phyloP scores from a whole-genome alignment of 2,113 vertebrate genomes.

The Channa maculata region DNA sequence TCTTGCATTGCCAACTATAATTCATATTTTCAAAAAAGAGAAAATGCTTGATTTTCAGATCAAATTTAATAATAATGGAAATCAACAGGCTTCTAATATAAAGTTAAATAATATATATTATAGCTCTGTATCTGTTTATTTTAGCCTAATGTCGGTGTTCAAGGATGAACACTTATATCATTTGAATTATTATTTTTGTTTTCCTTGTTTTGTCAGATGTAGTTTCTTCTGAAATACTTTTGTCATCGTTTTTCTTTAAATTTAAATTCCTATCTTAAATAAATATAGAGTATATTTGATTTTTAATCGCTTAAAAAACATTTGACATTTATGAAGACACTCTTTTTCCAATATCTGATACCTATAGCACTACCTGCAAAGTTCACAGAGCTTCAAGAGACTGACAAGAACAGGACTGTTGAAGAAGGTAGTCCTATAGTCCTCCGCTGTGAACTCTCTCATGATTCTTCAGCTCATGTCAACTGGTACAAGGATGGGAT shows the following conservation, averaged over 20 bases:
- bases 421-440: slow-evolving; percentile 73
- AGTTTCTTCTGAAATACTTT: slow-evolving; percentile 8
- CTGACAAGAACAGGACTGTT: slow-evolving; percentile 68
- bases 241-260: slow-evolving; percentile 3
- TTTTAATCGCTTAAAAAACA: not conserved
- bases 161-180: too few relatives aligned
- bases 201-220: slow-evolving; percentile 31
- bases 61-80: not conserved
- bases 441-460: slow-evolving; percentile 80
- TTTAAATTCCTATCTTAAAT: not conserved
- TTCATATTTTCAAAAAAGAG: slow-evolving; percentile 24
- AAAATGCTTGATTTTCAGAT: not conserved
- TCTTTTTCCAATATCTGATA: slow-evolving; percentile 70
- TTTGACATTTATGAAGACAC: slow-evolving; percentile 35
- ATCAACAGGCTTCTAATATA: too few relatives aligned
- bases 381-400: slow-evolving; percentile 77
- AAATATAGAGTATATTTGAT: not conserved
- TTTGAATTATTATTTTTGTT: slow-evolving; percentile 36
- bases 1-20: slow-evolving; percentile 70
- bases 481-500: slow-evolving; percentile 82
- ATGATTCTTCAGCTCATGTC: slow-evolving; percentile 70
- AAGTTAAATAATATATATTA: too few relatives aligned
- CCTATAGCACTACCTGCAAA: slow-evolving; percentile 74
- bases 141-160: too few relatives aligned
- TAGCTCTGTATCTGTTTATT: too few relatives aligned